phyloP scores from a whole-genome alignment of 2,797 vertebrate genomes.

The Gorsachius magnificus region DNA sequence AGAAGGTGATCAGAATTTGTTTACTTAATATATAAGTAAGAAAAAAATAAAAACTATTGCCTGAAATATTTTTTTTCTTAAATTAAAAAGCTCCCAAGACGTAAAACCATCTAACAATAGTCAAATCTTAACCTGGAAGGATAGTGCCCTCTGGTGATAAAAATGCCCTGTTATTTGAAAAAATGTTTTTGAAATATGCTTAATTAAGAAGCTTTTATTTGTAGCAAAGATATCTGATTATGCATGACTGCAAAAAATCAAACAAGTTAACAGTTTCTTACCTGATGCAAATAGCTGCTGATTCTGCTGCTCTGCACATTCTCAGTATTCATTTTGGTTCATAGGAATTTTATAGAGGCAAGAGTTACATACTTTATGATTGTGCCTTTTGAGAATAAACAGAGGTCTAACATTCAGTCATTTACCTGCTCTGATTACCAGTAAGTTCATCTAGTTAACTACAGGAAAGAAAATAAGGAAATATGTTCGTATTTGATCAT shows the following conservation, averaged over 20 bases:
- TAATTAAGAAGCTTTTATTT: not conserved
- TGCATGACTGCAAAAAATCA: not conserved
- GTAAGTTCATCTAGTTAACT: not conserved
- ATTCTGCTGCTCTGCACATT: not conserved
- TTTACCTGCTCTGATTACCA: not conserved
- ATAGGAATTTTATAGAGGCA: not conserved
- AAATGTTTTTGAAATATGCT: not conserved
- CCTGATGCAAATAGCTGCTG: not conserved
- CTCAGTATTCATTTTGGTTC: not conserved
- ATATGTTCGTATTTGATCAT: not conserved
- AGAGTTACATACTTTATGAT: not conserved
- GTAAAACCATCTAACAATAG: not conserved
- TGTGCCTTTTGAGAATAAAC: not conserved
- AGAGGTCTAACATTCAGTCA: not conserved
- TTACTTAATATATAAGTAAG: not conserved
- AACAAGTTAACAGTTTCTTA: not conserved
- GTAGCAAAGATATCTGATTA: not conserved
- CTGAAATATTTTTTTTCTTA: not conserved
- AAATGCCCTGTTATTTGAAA: not conserved
- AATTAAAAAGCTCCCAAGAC: not conserved
- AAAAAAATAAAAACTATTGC: not conserved
- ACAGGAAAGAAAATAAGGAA: not conserved
- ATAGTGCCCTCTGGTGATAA: slow-evolving; percentile 67
- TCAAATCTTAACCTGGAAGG: slow-evolving; percentile 33
- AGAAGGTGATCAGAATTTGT: not conserved